Percentiles rank a stretch among this genome's conserved stretches.
phyloP scores from a whole-genome alignment of 2,888 invertebrate species.

The Hirtodrosophila cameraria region DNA sequence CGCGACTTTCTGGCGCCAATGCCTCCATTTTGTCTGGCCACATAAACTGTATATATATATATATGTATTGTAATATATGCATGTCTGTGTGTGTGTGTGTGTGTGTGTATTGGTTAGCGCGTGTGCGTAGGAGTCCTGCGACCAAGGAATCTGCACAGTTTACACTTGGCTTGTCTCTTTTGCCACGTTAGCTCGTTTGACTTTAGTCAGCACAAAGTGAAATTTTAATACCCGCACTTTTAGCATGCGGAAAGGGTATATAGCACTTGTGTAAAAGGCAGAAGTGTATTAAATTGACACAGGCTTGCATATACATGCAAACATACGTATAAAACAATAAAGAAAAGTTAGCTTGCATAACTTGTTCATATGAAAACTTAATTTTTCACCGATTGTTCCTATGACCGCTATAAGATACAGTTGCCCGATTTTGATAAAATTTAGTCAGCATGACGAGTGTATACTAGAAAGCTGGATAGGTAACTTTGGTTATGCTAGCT shows the following conservation, averaged over 20 bases:
- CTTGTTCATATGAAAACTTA: too few species aligned
- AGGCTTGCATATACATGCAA: not conserved
- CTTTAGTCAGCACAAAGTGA: slow-evolving; percentile 41
- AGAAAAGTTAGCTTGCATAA: too few species aligned
- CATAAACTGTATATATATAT: slow-evolving; percentile 40
- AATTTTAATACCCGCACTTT: slow-evolving; percentile 11
- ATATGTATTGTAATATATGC: slow-evolving; percentile 9
- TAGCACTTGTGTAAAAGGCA: not conserved
- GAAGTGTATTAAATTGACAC: too few species aligned
- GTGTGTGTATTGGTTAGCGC: slow-evolving; percentile 39
- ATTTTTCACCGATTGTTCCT: too few species aligned
- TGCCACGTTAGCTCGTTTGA: slow-evolving; percentile 28
- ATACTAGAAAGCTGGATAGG: too few species aligned
- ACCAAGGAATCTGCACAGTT: slow-evolving; percentile 48
- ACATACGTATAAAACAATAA: not conserved
- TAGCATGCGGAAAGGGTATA: slow-evolving; percentile 1
- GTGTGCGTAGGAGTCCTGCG: slow-evolving; percentile 54
- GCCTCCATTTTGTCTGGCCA: slow-evolving; percentile 81
- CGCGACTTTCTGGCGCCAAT: slow-evolving; percentile 84
- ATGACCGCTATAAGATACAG: too few species aligned
- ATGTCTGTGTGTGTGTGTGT: slow-evolving; percentile 18
- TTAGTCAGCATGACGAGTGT: too few species aligned
- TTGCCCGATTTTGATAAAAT: too few species aligned
- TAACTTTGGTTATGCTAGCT: too few species aligned
- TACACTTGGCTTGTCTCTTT: slow-evolving; percentile 34